Evolutionary conservation across 2,113 vertebrate species (phyloP).

Genomic region (Antechinus stuartii): DNA sequence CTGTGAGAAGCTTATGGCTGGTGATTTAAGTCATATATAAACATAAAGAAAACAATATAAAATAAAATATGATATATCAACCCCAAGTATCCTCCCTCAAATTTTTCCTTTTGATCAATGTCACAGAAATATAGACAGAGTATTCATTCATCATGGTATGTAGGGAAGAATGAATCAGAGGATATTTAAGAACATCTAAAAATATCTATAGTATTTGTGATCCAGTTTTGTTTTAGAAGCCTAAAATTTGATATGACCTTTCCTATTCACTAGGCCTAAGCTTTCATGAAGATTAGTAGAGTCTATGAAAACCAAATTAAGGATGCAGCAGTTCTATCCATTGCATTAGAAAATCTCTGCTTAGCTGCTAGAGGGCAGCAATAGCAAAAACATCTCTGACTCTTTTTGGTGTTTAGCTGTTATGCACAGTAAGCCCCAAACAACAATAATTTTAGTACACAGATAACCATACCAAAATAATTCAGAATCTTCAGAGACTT

Average conservation of each 20-base stretch:
- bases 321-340: fast-evolving
- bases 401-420: background rate
- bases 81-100: background rate
- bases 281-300: background rate
- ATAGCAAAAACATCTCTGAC: background rate
- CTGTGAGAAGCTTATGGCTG: background rate
- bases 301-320: background rate
- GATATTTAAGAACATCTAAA: background rate
- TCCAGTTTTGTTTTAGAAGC: background rate
- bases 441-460: background rate
- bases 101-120: background rate
- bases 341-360: background rate
- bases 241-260: background rate
- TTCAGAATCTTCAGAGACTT: background rate
- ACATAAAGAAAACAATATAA: background rate
- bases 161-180: background rate
- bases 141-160: background rate
- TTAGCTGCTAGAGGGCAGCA: background rate
- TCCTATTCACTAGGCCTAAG: background rate
- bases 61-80: background rate
- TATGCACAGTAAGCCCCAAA: background rate
- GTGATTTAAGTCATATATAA: background rate
- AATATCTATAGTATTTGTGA: background rate
- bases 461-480: background rate
- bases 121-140: background rate